Evolutionary conservation across 2,113 vertebrate genomes (phyloP), one percentile per base, ranked within the genome.

Genomic region (Phalacrocorax aristotelis): DNA sequence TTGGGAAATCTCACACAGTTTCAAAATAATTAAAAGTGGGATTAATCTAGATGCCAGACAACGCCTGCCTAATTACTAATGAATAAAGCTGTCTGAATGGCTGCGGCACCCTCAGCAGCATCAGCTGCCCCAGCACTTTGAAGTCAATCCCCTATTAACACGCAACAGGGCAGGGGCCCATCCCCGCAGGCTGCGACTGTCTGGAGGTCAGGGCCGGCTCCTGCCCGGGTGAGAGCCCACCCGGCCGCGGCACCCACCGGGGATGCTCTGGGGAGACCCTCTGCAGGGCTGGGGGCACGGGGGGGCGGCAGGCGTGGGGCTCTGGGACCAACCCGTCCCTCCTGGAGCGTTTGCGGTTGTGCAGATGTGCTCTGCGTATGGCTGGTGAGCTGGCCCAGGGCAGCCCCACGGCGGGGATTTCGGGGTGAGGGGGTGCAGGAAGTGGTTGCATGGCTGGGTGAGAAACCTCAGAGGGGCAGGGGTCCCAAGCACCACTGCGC

Each of bases 11-110:
- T 96, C 93, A 82, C 95, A 91, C 90, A 76, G 82, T 90, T 96
- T 96, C 93, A 90, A 93, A 97, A 96, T 96, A 96, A 96, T 96
- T 96, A 96, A 96, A 96, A 97, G 82, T 66, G 84, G 93, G 90
- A 96, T 97, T 96, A 96, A 95, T 96, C 93, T 80, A 87, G 90
- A 94, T 90, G 90, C 87, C 90, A 94, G 93, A 61, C 66, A 96
- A 85, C 27, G 75, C 92, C 95, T 96, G 93, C 92, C 92, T 94
- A 80, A 92, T 95, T 94, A 46, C 85, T 90, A 80, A 85, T 51
- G 93, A 91, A 80, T 72, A 84, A 76, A 93, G 93, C 91, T 75
- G 89, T n/a, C 57, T 27, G 90, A 79, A 89, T 61, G 95, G 81
- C 74, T 55, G 62, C 70, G 69, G 95, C 93, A 84, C 48, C 83